Base-by-base conservation (phyloP, 1,140 invertebrate genomes). In the Drosophila saltans region DNA sequence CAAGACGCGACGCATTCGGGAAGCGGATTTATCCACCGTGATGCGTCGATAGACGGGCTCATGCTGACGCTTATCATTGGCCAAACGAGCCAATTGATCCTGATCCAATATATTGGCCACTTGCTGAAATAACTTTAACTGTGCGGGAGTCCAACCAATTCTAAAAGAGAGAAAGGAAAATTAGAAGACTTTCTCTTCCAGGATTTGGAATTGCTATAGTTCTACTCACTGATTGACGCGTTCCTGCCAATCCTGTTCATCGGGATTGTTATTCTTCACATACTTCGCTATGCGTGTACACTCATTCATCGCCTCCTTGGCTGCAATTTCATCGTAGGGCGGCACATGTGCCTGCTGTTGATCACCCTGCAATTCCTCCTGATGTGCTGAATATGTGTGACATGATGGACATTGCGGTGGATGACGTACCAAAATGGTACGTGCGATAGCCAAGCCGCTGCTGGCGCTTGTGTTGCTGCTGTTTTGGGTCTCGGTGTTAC, bases 221-320 rank as follows among this genome's bases (percentile, higher is more conserved):
- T n/a, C 0, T 30, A 80, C 90, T 91, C 91, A 95, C 94, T 94
- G 95, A 66, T 94, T 93, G 33, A 96, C 93, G 48, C 93, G 93
- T 10, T 95, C 94, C 85, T 96, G 96, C 96, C 96, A 97, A 80
- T 96, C 95, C 55, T 95, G 95, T 48, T 93, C 92, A 9, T 94
- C 93, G 26, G 93, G 93, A 69, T 94, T 94, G 7, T 93, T 92
- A 68, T 95, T 93, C n/a, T 94, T 94, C 78, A 95, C 94, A 60
- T 91, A 93, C 40, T 94, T 94, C 45, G 95, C 94, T 64, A 94
- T 92, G 40, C 94, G 93, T 74, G 96, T 94, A 92, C 95, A 96
- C 78, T 97, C 96, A 68, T 95, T 95, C 96, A 97, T 97, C 3
- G 95, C 72, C 72, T 93, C 93, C 33, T 93, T 93, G 8, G 95